A percentile compares a stretch with the other conserved stretches of the same genome.
Evolutionary conservation across 1,140 invertebrate genomes (phyloP).

Genomic region (Drosophila parabipectinata): DNA sequence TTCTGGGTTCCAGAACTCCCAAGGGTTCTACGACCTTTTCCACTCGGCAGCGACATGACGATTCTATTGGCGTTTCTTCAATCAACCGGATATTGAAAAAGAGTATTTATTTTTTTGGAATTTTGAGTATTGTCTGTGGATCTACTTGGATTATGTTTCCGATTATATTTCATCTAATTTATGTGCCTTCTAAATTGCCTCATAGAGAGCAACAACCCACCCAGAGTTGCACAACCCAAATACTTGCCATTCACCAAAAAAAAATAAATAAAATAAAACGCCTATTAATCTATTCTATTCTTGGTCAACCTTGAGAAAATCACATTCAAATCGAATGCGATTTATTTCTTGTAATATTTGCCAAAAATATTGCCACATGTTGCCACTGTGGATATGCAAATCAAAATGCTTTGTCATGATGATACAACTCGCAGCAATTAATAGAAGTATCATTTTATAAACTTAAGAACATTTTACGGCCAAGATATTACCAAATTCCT

Average conservation of each 20-base stretch:
- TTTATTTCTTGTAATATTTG: neutral
- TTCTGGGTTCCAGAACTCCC: neutral
- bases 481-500: neutral
- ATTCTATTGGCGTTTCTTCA: neutral
- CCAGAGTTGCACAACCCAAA: no score
- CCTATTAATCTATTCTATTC: neutral
- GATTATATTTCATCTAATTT: neutral
- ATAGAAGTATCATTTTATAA: neutral
- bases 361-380: constrained; percentile 8
- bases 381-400: constrained; percentile 18
- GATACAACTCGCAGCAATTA: constrained; percentile 18
- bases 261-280: neutral
- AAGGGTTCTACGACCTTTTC: neutral
- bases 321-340: neutral
- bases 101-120: neutral
- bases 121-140: neutral
- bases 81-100: neutral
- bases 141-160: neutral
- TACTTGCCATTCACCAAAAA: neutral
- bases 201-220: neutral
- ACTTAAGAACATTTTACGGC: constrained; percentile 28
- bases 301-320: neutral
- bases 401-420: constrained; percentile 32
- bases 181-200: neutral
- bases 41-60: neutral